A percentile compares a stretch with the other conserved stretches of the same genome.
phyloP scores from a whole-genome alignment of 2,113 vertebrate genomes.

The Sinocyclocheilus grahami region DNA sequence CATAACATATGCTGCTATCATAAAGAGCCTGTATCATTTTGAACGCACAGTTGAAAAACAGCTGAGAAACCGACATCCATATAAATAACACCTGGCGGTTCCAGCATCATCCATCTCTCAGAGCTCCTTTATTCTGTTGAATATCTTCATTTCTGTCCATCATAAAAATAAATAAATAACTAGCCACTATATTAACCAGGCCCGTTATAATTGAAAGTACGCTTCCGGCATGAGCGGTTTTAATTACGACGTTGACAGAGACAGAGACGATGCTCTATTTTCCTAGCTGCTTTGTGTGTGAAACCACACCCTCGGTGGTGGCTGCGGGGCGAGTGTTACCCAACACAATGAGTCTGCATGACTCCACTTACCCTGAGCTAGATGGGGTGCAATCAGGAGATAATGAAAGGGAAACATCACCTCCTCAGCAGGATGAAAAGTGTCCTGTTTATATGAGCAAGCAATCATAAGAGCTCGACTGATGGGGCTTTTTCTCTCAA shows the following conservation, averaged over 20 bases:
- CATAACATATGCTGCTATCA: neutral
- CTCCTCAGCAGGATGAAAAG: constrained; percentile 16
- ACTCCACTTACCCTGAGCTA: constrained; percentile 60
- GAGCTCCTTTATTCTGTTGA: neutral
- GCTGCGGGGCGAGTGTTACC: constrained; percentile 56
- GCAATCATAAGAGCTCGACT: neutral
- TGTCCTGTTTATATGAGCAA: constrained; percentile 8
- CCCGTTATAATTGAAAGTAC: constrained; percentile 57
- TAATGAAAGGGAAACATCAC: constrained; percentile 21
- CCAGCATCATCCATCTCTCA: neutral
- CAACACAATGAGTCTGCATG: constrained; percentile 44
- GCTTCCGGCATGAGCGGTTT: constrained; percentile 58
- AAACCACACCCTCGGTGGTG: constrained; percentile 42
- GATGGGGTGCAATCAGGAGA: constrained; percentile 25
- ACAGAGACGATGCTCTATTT: constrained; percentile 56
- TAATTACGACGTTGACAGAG: constrained; percentile 55
- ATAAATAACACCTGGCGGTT: neutral
- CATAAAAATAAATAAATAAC: constrained; percentile 58
- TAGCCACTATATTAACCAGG: constrained; percentile 58
- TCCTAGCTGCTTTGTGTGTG: constrained; percentile 50
- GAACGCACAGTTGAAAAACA: neutral
- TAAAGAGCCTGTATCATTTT: neutral
- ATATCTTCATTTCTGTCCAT: constrained; percentile 23
- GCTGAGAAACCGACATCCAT: neutral
- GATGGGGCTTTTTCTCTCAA: neutral